These are phyloP conservation scores for Petrocephalus zakoni DNA, from an alignment of 2,113 vertebrate species.

Conservation along the genomic window DNA sequence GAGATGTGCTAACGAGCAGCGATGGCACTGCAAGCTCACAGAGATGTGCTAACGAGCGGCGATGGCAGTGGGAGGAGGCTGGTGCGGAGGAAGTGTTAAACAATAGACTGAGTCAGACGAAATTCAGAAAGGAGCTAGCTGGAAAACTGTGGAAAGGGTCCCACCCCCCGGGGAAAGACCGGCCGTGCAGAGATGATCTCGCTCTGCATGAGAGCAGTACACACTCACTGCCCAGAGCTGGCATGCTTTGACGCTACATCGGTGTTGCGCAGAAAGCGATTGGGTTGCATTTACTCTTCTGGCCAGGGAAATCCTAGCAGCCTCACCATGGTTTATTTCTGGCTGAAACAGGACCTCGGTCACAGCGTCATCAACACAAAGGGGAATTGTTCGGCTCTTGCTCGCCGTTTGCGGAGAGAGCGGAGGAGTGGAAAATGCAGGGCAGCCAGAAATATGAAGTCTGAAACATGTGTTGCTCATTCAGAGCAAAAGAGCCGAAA, in stretches of 20 bases:
- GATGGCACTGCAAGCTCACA: no score
- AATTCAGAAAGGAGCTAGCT: not conserved
- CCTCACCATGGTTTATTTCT: not conserved
- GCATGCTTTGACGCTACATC: not conserved
- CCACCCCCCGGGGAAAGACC: not conserved
- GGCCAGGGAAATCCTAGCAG: conserved; percentile 23
- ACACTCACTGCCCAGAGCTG: not conserved
- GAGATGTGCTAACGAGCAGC: not conserved
- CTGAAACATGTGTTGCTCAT: conserved; percentile 56
- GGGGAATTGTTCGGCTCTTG: conserved; percentile 29
- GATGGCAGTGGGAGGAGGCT: not conserved
- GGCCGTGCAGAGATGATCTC: not conserved
- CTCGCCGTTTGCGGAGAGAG: conserved; percentile 11
- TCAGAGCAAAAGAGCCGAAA: conserved; percentile 44
- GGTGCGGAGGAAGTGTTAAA: not conserved
- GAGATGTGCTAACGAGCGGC: no score
- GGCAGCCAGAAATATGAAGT: conserved; percentile 15
- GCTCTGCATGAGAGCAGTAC: not conserved
- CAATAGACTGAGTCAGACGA: not conserved
- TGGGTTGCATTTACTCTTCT: not conserved
- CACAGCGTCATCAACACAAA: conserved; percentile 23
- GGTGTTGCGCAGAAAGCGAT: not conserved
- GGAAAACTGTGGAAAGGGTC: not conserved
- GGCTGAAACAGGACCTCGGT: not conserved
- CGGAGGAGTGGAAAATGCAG: conserved; percentile 17